Base-by-base conservation (phyloP, 2,797 vertebrate genomes). In the Gastrophryne carolinensis region DNA sequence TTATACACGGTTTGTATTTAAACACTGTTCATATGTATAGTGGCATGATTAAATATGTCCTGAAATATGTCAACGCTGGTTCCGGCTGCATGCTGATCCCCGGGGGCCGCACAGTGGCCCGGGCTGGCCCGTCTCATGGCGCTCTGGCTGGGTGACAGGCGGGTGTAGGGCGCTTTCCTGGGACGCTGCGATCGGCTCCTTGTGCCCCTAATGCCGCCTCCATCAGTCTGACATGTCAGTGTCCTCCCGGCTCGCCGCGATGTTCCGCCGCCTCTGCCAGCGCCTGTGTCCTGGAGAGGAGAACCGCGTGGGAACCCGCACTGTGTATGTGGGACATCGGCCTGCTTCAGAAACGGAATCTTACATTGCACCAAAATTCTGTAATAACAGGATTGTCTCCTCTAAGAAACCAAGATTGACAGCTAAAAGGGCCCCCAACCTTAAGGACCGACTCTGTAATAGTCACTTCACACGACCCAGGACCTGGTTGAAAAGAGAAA, bases 351-450 rank as follows among this genome's bases (percentile, higher is more conserved):
- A 88, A 82, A 89, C 85, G 5, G 96, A 96, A 72, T 85, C 90
- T 1, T 95, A 93, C 9, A 90, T 93, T 83, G 92, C 94, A 27
- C 93, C 94, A 79, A 97, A 94, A 85, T 98, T 97, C 90, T 97
- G 96, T 64, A 93, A 97, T 86, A 99, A 99, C 87, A 95, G 94
- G 88, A 98, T 98, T 10, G 92, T 99, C 81, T 99, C 97, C 58
- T 98, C 97, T 80, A 99, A 99, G 95, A n/a, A n/a, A n/a, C n/a
- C n/a, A n/a, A n/a, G n/a, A n/a, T n/a, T n/a, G n/a, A n/a, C n/a
- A n/a, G n/a, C n/a, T n/a, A n/a, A n/a, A n/a, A n/a, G n/a, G n/a
- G n/a, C n/a, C n/a, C n/a, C n/a, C n/a, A n/a, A n/a, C n/a, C n/a
- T n/a, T n/a, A n/a, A n/a, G n/a, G n/a, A n/a, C n/a, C n/a, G n/a